Evolutionary conservation across 92 coral and sea anemone genomes (phyloP).

Genomic region (Zoanthus solanderi): DNA sequence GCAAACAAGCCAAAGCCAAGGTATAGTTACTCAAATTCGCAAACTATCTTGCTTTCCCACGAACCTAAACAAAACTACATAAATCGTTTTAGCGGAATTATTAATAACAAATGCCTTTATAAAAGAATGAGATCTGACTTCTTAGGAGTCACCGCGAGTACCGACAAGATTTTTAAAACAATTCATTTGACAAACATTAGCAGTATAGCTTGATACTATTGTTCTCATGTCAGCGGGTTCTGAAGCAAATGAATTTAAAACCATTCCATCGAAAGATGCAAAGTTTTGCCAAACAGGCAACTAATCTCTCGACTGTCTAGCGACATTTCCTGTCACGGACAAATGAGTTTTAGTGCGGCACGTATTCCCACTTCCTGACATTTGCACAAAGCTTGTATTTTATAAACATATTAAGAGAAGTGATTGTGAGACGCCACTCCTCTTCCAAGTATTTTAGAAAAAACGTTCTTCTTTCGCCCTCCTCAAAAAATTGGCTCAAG

Average conservation of each 20-base stretch:
- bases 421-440: constrained; percentile 35
- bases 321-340: constrained; percentile 26
- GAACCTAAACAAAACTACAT: neutral
- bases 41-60: neutral
- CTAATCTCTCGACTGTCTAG: neutral
- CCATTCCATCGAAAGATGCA: constrained; percentile 15
- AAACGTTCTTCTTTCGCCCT: neutral
- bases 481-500: neutral
- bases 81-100: neutral
- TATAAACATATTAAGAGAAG: constrained; percentile 17
- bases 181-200: neutral
- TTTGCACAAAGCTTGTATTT: constrained; percentile 4
- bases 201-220: neutral
- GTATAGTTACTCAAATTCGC: neutral
- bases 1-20: neutral
- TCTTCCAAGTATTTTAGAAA: neutral
- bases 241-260: constrained; percentile 22
- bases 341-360: neutral
- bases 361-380: constrained; percentile 32
- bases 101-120: constrained; percentile 13
- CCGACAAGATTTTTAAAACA: neutral
- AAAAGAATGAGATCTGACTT: neutral
- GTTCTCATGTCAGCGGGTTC: neutral
- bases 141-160: neutral
- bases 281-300: neutral